phyloP scores from a whole-genome alignment of 2,888 invertebrate species.

The Herminia tarsipennalis region DNA sequence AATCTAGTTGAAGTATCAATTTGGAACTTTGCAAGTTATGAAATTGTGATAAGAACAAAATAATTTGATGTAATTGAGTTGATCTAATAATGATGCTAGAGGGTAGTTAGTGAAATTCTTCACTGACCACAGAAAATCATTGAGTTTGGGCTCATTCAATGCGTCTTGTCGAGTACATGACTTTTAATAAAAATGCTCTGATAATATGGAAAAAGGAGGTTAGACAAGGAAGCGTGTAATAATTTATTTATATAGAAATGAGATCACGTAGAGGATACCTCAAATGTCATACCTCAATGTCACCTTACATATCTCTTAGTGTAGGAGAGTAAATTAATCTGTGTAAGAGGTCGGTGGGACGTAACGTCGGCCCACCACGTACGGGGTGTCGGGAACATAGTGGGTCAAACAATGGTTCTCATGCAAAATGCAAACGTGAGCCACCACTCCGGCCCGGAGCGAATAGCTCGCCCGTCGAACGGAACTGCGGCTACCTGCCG shows the following conservation, averaged over 20 bases:
- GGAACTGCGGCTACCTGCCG: slow-evolving; percentile 55
- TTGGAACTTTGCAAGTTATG: no score
- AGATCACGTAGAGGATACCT: slow-evolving; percentile 9
- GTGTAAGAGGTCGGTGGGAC: slow-evolving; percentile 29
- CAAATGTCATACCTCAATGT: slow-evolving; percentile 16
- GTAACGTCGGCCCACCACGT: slow-evolving; percentile 27
- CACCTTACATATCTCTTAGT: slow-evolving; percentile 22
- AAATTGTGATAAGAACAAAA: no score
- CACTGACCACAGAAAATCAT: no score
- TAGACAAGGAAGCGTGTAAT: not conserved
- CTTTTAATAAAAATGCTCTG: no score
- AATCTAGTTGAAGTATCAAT: no score
- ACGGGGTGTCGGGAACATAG: slow-evolving; percentile 47
- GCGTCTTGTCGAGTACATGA: no score
- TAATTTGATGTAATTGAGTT: no score
- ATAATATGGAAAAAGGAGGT: no score
- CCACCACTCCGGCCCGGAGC: slow-evolving; percentile 47
- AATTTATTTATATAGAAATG: slow-evolving; percentile 4
- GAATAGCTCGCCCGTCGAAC: slow-evolving; percentile 49
- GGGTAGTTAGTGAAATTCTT: no score
- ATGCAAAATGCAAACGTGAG: slow-evolving; percentile 71
- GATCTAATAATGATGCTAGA: no score
- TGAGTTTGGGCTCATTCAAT: no score
- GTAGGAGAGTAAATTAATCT: slow-evolving; percentile 53
- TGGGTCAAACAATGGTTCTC: slow-evolving; percentile 67